phyloP scores from a whole-genome alignment of 2,113 vertebrate species.

The Mirounga angustirostris region DNA sequence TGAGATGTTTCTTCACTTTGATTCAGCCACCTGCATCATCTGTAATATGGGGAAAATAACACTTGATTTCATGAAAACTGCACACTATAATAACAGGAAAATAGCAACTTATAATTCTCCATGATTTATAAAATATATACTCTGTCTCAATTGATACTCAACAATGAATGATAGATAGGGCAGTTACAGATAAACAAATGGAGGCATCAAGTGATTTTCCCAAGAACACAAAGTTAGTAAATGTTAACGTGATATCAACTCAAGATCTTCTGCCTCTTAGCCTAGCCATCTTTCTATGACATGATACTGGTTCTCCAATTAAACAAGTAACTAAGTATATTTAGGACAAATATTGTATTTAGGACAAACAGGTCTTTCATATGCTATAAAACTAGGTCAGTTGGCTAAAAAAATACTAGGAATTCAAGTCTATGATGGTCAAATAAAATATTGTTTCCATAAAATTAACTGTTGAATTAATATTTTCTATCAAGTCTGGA shows the following conservation, averaged over 20 bases:
- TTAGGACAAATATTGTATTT: slow-evolving; percentile 43
- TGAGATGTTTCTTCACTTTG: background rate
- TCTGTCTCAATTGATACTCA: background rate
- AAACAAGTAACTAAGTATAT: slow-evolving; percentile 46
- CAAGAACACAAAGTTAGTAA: slow-evolving; percentile 47
- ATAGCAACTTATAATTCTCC: background rate
- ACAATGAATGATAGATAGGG: background rate
- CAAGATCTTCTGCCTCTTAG: background rate
- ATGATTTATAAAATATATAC: slow-evolving; percentile 7
- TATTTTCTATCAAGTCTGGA: background rate
- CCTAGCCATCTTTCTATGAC: background rate
- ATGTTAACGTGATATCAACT: background rate
- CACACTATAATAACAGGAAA: background rate
- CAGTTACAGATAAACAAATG: background rate
- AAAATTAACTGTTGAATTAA: background rate
- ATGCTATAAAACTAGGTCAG: background rate
- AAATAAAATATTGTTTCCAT: background rate
- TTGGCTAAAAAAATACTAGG: background rate
- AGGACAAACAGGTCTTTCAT: background rate
- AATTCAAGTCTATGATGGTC: background rate
- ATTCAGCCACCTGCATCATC: background rate
- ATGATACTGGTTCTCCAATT: slow-evolving; percentile 2
- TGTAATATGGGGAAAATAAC: background rate
- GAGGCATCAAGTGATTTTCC: background rate
- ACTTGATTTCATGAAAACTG: background rate